These are phyloP conservation scores for Delia radicum DNA, from an alignment of 1,140 invertebrate genomes.

Conservation along the genomic window DNA sequence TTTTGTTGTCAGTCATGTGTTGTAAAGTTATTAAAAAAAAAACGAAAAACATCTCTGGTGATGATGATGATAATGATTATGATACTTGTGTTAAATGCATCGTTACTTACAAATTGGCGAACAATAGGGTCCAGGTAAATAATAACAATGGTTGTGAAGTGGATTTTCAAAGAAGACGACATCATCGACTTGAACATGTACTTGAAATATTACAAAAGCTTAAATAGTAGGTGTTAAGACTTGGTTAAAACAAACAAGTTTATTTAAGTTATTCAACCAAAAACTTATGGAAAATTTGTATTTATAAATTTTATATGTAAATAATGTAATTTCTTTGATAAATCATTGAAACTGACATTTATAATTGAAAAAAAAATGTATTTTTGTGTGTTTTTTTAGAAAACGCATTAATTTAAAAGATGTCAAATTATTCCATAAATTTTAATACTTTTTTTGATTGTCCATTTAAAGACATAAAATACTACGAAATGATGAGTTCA, in stretches of 20 bases:
- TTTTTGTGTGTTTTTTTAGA: not conserved
- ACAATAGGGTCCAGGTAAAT: not conserved
- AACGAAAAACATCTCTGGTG: not conserved
- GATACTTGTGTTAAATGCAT: constrained; percentile 1
- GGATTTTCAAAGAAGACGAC: not conserved
- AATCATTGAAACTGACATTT: not conserved
- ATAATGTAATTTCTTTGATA: not conserved
- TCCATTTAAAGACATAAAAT: not conserved
- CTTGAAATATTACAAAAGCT: not conserved
- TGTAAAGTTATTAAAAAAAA: not conserved
- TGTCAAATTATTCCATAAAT: not conserved
- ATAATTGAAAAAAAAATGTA: not conserved
- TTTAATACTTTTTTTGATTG: not conserved
- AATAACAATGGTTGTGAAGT: not conserved
- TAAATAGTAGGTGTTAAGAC: not conserved
- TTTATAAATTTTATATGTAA: not conserved
- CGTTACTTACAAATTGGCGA: not conserved
- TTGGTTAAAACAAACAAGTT: not conserved
- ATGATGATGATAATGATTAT: not conserved
- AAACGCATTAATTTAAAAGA: not conserved
- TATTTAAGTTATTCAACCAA: too few species aligned
- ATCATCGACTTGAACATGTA: not conserved
- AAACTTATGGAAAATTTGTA: not conserved
- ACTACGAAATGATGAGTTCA: not conserved
- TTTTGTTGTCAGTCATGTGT: not conserved